Conservation (phyloP, 2,113 vertebrate genomes). For the Hippolais icterina region DNA sequence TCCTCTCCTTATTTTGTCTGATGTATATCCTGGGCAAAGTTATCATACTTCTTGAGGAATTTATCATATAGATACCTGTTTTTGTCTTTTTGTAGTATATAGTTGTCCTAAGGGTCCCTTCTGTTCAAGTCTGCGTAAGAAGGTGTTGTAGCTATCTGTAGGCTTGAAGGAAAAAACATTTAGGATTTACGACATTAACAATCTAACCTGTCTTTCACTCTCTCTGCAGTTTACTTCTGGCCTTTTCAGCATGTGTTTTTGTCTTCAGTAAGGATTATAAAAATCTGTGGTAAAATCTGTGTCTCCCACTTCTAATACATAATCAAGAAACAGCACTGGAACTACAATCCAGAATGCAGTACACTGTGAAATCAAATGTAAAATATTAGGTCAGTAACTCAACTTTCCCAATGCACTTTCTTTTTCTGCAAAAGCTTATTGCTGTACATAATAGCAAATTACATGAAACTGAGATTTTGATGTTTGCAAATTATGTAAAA, state of each 20-base stretch:
- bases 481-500: neutral
- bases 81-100: neutral
- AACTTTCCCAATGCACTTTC: neutral
- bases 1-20: neutral
- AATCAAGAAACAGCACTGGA: neutral
- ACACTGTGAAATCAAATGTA: neutral
- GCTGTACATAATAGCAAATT: neutral
- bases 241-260: neutral
- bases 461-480: neutral
- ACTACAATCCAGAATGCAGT: neutral
- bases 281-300: neutral
- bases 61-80: neutral
- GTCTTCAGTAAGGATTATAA: neutral
- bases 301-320: neutral
- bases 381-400: neutral
- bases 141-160: neutral
- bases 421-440: neutral
- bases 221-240: neutral
- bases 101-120: neutral
- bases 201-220: neutral
- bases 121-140: accelerated
- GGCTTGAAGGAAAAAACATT: neutral
- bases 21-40: neutral
- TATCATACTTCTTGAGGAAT: neutral
- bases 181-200: neutral